Evolutionary conservation across 2,888 invertebrate genomes (phyloP).

Genomic region (Parapristionchus giblindavisi): DNA sequence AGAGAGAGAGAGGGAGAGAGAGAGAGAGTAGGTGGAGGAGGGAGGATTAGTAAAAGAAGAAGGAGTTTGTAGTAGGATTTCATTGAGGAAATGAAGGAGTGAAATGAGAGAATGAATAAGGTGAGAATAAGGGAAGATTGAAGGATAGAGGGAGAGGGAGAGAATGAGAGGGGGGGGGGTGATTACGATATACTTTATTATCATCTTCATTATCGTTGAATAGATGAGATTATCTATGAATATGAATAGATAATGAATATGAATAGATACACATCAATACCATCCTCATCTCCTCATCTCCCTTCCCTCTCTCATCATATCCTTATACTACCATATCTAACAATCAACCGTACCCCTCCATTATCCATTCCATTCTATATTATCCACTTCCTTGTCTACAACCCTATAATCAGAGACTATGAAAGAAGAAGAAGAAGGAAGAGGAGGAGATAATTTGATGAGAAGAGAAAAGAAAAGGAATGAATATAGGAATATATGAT

Average conservation of each 20-base stretch:
- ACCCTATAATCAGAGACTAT: neutral
- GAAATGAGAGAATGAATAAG: neutral
- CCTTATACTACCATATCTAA: neutral
- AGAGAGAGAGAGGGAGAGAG: neutral
- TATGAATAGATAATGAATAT: neutral
- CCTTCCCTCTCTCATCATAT: neutral
- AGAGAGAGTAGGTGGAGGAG: no score
- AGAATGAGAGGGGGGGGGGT: neutral
- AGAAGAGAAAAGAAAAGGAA: slow-evolving; percentile 26
- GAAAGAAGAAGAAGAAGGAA: neutral
- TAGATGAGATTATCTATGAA: no score
- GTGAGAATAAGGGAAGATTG: neutral
- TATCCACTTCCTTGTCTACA: neutral
- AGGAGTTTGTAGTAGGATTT: neutral
- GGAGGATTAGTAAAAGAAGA: neutral
- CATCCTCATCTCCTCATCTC: neutral
- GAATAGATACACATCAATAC: neutral
- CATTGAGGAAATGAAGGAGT: neutral
- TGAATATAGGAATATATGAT: neutral
- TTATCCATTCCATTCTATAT: neutral
- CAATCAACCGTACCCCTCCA: no score
- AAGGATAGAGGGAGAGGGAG: neutral
- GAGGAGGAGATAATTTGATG: slow-evolving; percentile 8
- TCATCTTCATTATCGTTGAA: neutral
- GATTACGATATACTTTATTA: neutral